A percentile compares a stretch with the other conserved stretches of the same genome.
phyloP scores from a whole-genome alignment of 2,113 vertebrate species.

The Hydropotes inermis region DNA sequence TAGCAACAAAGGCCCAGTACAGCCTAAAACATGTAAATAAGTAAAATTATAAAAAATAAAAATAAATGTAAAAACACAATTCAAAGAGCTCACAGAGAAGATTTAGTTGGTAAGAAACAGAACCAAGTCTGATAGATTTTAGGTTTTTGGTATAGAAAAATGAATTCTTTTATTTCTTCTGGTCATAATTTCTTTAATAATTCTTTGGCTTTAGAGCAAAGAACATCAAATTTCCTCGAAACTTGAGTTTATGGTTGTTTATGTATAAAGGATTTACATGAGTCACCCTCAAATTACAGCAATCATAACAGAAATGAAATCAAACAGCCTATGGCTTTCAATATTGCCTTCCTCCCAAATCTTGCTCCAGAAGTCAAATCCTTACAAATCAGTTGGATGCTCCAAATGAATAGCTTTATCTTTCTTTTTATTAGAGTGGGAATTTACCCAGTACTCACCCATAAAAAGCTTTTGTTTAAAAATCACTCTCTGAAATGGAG shows the following conservation, averaged over 20 bases:
- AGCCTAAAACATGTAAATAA: not conserved
- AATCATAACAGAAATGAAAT: not conserved
- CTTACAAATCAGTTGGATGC: not conserved
- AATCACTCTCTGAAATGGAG: not conserved
- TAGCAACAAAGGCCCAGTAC: not conserved
- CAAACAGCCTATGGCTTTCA: not conserved
- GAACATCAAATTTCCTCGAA: not conserved
- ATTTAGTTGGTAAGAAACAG: not conserved
- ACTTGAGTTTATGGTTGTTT: not conserved
- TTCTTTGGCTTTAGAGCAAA: constrained; percentile 1
- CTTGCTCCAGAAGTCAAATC: not conserved
- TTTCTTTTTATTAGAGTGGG: constrained; percentile 6
- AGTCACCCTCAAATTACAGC: not conserved
- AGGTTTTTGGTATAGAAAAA: not conserved
- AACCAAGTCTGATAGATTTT: not conserved
- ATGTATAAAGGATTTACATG: not conserved
- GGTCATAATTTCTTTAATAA: not conserved
- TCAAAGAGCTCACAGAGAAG: not conserved
- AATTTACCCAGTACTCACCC: not conserved
- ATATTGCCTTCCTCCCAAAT: not conserved
- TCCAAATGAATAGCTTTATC: not conserved
- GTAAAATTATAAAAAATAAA: not conserved
- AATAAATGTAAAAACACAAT: not conserved
- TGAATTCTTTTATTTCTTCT: not conserved
- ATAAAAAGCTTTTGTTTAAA: not conserved